Evolutionary conservation across 2,113 vertebrate species (phyloP).

Genomic region (Cromileptes altivelis): DNA sequence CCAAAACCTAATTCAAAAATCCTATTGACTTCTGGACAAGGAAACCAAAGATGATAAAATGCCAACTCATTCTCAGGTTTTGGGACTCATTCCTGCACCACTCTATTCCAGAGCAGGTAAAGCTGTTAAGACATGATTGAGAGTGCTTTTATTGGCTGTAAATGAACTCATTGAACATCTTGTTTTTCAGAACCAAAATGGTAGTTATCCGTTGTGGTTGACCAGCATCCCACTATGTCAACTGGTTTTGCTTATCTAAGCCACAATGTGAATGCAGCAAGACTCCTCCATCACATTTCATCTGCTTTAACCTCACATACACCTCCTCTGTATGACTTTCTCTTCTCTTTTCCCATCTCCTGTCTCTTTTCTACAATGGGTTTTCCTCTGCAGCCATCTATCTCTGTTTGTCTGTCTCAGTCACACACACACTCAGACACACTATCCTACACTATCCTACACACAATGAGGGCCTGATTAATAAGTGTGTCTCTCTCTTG

Average conservation of each 20-base stretch:
- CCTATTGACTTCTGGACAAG: no score
- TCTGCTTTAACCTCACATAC: neutral
- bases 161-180: neutral
- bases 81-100: no score
- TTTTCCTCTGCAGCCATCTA: slow-evolving; percentile 17
- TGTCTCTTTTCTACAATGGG: neutral
- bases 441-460: neutral
- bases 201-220: slow-evolving; percentile 24
- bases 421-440: slow-evolving; percentile 9
- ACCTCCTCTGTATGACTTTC: neutral
- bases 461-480: slow-evolving; percentile 81
- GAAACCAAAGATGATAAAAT: no score
- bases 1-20: no score
- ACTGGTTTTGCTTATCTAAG: slow-evolving; percentile 29
- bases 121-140: neutral
- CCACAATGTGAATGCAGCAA: slow-evolving; percentile 9
- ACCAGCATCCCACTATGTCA: slow-evolving; percentile 33
- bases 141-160: neutral
- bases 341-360: neutral
- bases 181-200: slow-evolving; percentile 31
- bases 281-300: slow-evolving; percentile 22
- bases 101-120: neutral
- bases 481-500: slow-evolving; percentile 76
- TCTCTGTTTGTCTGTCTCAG: neutral
- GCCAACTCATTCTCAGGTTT: no score